Evolutionary conservation across 2,113 vertebrate species (phyloP).

Genomic region (Xenus cinereus): DNA sequence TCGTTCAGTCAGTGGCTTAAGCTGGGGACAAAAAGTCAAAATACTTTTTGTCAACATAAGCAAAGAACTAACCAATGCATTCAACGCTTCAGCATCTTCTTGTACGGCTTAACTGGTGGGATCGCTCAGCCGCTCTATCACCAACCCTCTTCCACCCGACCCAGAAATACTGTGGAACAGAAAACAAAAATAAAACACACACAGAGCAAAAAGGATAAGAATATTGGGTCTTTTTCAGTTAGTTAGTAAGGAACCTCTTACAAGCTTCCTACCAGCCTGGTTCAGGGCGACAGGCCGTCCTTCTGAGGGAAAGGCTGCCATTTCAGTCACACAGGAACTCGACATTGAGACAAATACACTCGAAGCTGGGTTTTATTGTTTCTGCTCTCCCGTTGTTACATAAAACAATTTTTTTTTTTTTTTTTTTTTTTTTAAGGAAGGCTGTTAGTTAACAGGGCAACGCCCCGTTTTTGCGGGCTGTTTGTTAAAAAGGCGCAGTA

Average conservation of each 20-base stretch:
- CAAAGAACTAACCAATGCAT: background rate
- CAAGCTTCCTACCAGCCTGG: background rate
- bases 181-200: background rate
- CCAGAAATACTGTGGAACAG: background rate
- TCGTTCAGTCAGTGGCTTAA: background rate
- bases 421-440: background rate
- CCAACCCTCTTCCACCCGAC: background rate
- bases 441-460: fast-evolving
- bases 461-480: background rate
- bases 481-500: background rate
- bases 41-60: background rate
- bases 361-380: background rate
- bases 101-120: background rate
- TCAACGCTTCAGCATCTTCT: background rate
- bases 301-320: background rate
- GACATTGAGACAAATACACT: background rate
- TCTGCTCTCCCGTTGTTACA: background rate
- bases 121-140: background rate
- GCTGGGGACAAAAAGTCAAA: background rate
- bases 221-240: background rate
- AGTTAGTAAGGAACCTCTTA: background rate
- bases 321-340: background rate
- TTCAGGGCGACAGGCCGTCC: too few species aligned
- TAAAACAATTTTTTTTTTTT: background rate
- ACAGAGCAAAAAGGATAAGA: background rate